Conservation (phyloP, 2,888 invertebrate genomes). For the Heliconius charithonia region DNA sequence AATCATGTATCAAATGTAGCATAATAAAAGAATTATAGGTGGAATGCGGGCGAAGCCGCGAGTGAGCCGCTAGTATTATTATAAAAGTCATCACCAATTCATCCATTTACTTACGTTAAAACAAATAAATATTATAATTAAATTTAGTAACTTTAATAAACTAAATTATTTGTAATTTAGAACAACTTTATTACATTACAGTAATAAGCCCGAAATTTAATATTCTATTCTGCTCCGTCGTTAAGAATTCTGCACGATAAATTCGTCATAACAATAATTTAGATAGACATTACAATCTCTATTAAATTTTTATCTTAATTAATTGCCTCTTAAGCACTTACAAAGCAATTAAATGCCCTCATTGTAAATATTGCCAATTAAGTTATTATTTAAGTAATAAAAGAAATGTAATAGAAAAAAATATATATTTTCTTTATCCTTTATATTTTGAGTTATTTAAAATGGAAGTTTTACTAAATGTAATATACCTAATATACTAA, state of each 20-base stretch:
- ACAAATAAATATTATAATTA: neutral
- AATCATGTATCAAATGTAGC: no score
- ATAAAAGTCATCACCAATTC: neutral
- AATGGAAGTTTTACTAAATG: neutral
- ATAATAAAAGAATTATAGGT: no score
- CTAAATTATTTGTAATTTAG: conserved; percentile 19
- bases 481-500: no score
- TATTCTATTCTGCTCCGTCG: conserved; percentile 28
- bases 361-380: conserved; percentile 3
- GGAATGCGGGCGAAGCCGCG: no score
- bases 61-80: no score
- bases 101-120: neutral
- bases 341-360: neutral
- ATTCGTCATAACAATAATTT: conserved; percentile 24
- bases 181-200: conserved; percentile 25
- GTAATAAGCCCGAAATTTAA: conserved; percentile 26
- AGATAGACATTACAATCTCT: conserved; percentile 21
- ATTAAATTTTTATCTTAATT: conserved; percentile 23
- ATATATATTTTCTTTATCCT: neutral
- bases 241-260: conserved; percentile 30
- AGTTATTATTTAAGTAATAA: neutral
- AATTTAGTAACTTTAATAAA: conserved; percentile 4
- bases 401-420: neutral
- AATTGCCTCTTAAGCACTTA: conserved; percentile 1
- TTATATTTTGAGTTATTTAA: neutral